Percentiles rank a stretch among this genome's conserved stretches.
These are phyloP conservation scores for Choloepus hoffmanni DNA, from an alignment of 2,113 vertebrate genomes.

Conservation along the genomic window DNA sequence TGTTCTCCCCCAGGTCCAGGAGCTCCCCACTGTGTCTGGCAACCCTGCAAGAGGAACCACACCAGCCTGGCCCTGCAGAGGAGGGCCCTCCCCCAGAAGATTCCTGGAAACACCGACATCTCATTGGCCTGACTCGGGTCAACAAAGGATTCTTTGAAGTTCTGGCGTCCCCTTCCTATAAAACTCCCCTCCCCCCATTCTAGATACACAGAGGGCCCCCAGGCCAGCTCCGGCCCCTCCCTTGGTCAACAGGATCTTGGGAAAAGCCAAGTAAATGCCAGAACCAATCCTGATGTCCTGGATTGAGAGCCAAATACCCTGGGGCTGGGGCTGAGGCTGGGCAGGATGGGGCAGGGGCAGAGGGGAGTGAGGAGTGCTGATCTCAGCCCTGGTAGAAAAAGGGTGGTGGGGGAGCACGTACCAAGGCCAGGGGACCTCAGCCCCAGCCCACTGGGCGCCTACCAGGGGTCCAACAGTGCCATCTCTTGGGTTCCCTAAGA, in stretches of 20 bases:
- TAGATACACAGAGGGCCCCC: conserved; percentile 68
- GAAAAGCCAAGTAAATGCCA: conserved; percentile 75
- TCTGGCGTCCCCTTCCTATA: conserved; percentile 44
- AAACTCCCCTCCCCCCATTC: neutral
- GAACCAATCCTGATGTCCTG: conserved; percentile 19
- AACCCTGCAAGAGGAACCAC: neutral
- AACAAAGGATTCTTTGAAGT: conserved; percentile 75
- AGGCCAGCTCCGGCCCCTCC: conserved; percentile 72
- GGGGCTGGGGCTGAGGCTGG: conserved; percentile 39
- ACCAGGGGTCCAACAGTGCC: neutral
- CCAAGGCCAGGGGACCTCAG: neutral
- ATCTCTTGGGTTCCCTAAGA: neutral
- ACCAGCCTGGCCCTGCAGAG: neutral
- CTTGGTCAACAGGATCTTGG: conserved; percentile 75
- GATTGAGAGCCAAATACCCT: conserved; percentile 30
- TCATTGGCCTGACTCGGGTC: neutral
- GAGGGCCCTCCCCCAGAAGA: neutral
- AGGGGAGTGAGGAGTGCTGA: neutral
- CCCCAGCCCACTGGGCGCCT: neutral
- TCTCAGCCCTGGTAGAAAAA: neutral
- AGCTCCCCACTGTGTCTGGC: neutral
- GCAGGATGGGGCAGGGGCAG: neutral
- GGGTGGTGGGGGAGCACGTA: no score
- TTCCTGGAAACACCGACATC: conserved; percentile 59
- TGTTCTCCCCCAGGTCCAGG: neutral